These are phyloP conservation scores for Pammene fasciana DNA, from an alignment of 2,888 invertebrate genomes.

Conservation along the genomic window DNA sequence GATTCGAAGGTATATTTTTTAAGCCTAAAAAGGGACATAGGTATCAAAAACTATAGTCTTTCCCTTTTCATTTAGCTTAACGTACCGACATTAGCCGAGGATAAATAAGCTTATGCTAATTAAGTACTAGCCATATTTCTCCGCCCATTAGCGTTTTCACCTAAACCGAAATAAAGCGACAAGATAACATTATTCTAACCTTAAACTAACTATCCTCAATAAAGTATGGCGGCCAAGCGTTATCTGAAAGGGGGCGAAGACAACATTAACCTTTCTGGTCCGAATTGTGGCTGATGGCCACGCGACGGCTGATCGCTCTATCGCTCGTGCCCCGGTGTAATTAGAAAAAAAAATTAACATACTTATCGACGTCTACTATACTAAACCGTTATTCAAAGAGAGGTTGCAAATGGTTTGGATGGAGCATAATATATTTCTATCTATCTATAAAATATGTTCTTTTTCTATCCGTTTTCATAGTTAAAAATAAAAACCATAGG, in stretches of 20 bases:
- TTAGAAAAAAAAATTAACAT: conserved; percentile 43
- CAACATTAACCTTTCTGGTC: conserved; percentile 51
- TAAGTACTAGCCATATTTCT: not conserved
- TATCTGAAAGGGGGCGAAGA: conserved; percentile 49
- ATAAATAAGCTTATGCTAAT: conserved; percentile 8
- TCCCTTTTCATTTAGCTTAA: no score
- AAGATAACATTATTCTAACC: conserved; percentile 20
- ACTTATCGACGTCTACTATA: conserved; percentile 2
- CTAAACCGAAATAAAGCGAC: conserved; percentile 14
- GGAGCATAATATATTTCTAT: no score
- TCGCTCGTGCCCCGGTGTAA: conserved; percentile 35
- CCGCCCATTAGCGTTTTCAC: conserved; percentile 12
- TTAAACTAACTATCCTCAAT: conserved; percentile 23
- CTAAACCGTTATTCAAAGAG: not conserved
- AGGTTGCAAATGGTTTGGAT: no score
- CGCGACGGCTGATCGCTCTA: conserved; percentile 40
- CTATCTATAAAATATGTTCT: no score
- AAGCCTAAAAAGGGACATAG: no score
- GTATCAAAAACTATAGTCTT: no score
- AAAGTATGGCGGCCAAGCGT: conserved; percentile 24
- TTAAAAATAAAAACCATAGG: no score
- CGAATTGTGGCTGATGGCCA: conserved; percentile 45
- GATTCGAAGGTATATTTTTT: no score
- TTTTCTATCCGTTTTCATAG: no score
- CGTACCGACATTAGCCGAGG: no score